Evolutionary conservation across 2,113 vertebrate species (phyloP), one percentile per base, ranked within the genome.

Genomic region (Meriones unguiculatus): DNA sequence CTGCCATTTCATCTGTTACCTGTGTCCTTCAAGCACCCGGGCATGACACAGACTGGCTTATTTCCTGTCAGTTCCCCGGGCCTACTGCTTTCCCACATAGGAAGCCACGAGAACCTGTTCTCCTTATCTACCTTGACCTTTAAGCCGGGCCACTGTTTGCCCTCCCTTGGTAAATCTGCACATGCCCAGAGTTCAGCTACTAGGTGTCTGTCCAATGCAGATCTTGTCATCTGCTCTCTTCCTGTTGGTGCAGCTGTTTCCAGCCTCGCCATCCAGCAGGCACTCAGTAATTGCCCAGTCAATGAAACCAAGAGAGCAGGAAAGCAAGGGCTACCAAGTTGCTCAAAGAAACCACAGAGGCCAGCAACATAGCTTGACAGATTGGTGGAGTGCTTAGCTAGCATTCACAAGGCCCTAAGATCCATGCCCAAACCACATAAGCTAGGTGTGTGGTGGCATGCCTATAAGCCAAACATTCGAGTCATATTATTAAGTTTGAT

Each of bases 111-210:
- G 70, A 25, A 1, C 35, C 59, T 13, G 2, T 14, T 38, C 1
- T 67, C 64, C 54, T 78, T 97, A 92, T 93, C 69, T n/a, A 24
- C 15, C 41, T 3, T 87, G 87, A 84, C 87, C 82, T 97, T 93
- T 82, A 64, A 50, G 35, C 75, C 18, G 0, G 1, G 73, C 12
- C 50, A 81, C 82, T 96, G 75, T 89, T 94, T 95, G 41, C 72
- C 95, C 93, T 95, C 97, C 97, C 89, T 97, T 92, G 91, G 89
- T 85, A 97, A 96, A 96, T 92, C 73, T 54, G 62, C 46, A 54
- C 97, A 96, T 76, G 30, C 92, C 95, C 90, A 82, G 90, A 30
- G 72, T 62, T 70, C 22, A 85, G 85, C n/a, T 50, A 8, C 78
- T 92, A 85, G 77, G 7, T 89, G 78, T 84, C 72, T 82, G 4